Conservation (phyloP, 2,113 vertebrate genomes). For the Acanthisitta chloris region DNA sequence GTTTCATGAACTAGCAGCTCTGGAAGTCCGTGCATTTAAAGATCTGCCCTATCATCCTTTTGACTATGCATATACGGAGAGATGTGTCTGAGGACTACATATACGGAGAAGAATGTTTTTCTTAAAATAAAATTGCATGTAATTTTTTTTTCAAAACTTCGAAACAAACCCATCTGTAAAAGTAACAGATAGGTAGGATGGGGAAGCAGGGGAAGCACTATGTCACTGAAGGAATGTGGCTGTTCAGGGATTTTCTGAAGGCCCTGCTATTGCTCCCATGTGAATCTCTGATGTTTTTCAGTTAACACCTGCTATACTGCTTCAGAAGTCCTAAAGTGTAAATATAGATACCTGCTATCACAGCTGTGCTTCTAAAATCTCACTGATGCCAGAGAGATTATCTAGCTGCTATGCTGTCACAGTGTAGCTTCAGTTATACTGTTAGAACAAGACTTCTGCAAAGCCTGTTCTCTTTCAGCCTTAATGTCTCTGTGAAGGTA, state of each 20-base stretch:
- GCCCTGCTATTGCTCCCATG: not conserved
- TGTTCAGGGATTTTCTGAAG: not conserved
- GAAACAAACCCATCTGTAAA: not conserved
- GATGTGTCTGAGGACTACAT: not conserved
- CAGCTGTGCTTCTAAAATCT: not conserved
- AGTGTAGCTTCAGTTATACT: not conserved
- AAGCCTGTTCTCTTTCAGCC: not conserved
- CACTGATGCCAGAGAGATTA: not conserved
- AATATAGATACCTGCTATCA: not conserved
- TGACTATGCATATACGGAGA: not conserved
- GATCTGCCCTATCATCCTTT: not conserved
- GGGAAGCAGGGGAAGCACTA: not conserved
- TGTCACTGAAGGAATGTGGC: not conserved
- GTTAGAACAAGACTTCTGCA: not conserved
- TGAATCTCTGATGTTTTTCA: not conserved
- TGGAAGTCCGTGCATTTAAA: not conserved
- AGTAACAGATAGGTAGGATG: not conserved
- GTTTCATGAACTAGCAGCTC: not conserved
- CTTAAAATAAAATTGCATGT: not conserved
- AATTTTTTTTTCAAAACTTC: not conserved
- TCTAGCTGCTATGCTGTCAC: not conserved
- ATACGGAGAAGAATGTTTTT: not conserved
- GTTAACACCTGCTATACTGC: not conserved
- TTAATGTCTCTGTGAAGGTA: not conserved
- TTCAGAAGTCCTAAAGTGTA: not conserved